Evolutionary conservation across 1,140 invertebrate genomes (phyloP), one percentile per base, ranked within the genome.

Genomic region (Dendrolimus punctatus): DNA sequence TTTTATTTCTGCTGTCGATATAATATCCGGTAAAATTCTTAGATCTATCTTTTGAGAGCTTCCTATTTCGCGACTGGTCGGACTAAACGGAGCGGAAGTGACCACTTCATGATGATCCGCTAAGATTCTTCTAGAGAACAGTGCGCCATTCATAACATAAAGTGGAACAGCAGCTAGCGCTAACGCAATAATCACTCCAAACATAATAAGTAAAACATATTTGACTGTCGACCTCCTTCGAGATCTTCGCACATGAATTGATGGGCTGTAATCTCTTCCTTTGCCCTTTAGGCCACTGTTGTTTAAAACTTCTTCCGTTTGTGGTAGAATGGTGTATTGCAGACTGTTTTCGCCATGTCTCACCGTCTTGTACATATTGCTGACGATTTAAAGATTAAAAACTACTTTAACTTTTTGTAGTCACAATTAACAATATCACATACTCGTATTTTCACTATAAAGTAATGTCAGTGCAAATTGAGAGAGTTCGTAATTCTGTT

Each of bases 311-410:
- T 91, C 91, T 71, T 92, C 91, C 36, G 91, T 91, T 73, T 93
- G 91, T 44, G 92, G 92, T 41, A 93, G 80, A 62, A 93, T 93
- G 42, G 91, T 92, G 72, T 93, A 93, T 64, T 93, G 92, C 62
- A 93, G 86, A 66, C 91, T 92, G 64, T 92, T 91, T 69, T 93
- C 92, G 40, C 92, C 92, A 71, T 92, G 92, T 53, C 91, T 77
- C 68, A 93, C 92, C 47, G 92, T 93, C 87, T 93, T 93, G 80
- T 93, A 93, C 92, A 93, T 91, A 64, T 88, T 65, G 65, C 63
- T 50, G 49, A 62, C 44, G 57, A 68, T 58, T 60, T 62, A 71
- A 66, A 57, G 70, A 70, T 71, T 60, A 70, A 80, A 70, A 75
- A 81, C 76, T 79, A 80, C 68, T 49, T 60, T 56, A 55, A 65